Evolutionary conservation across 2,888 invertebrate species (phyloP), one percentile per base, ranked within the genome.

Genomic region (Ctenicera cuprea): DNA sequence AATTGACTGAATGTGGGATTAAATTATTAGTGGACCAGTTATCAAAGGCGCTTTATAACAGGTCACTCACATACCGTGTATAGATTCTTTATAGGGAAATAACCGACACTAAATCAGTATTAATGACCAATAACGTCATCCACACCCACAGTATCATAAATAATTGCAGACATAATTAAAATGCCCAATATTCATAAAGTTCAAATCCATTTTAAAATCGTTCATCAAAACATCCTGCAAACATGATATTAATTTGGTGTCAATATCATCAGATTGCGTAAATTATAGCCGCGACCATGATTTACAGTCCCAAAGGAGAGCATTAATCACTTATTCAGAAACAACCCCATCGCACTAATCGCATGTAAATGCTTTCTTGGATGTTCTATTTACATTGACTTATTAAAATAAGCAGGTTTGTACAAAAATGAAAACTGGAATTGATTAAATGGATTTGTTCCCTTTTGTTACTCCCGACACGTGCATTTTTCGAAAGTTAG

Each of bases 191-290:
- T 79, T 80, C 80, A 79, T 80, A 80, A 78, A 80, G 78, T 78
- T 75, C 73, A 61, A 61, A 77, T 74, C 77, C 78, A 80, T 81
- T 82, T 80, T 79, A 77, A 77, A 82, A 78, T 77, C 82, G 77
- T 81, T 78, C 77, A 76, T 81, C 81, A 81, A 77, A 78, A 75
- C 69, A 64, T 73, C 66, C 75, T 75, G 75, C 74, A 76, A 77
- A 79, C 77, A 77, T 76, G 77, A 78, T 79, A 82, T 82, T 81
- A 82, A 82, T 82, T 81, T 78, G 80, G 80, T 80, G 82, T 81
- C 82, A 81, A 81, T 81, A 79, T 81, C 80, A 81, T 81, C 80
- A 80, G 80, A 82, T 81, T 80, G 75, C 80, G 72, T 81, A 80
- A 82, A 82, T 82, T 80, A 80, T 77, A 64, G 74, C 77, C 61